Base-by-base conservation (phyloP, 2,888 invertebrate species). In the Tetramorium bicarinatum region DNA sequence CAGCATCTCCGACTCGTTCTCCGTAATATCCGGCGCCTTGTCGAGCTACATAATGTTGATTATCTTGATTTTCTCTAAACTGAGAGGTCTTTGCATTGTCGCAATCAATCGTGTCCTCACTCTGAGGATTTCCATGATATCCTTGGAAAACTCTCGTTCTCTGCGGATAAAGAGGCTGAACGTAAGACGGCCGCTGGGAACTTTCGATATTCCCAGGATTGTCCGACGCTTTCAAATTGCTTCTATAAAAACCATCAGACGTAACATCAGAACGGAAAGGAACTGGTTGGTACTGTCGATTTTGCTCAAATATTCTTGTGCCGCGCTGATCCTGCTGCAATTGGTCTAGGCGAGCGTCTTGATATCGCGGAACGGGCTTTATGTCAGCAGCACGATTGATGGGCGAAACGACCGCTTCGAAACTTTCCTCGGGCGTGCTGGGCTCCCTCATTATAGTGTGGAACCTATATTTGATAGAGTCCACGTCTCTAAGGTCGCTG, bases 391-490 rank as follows among this genome's bases (percentile, higher is more conserved):
- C 61, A 13, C 34, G 84, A 25, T 80, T 80, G 0, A 64, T 61
- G 1, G 88, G 79, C 0, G 90, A 86, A 15, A 90, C 75, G 0
- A 88, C 64, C 0, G 86, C 87, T 38, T 87, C 90, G 69, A 87
- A 83, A 9, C 82, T 86, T 1, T 85, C 86, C 11, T 87, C 89
- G 25, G 76, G 80, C 7, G 29, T 21, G 11, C 89, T 92, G 0
- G 92, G 90, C 41, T 94, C 92, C 29, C 93, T 94, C 15, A 92
- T 89, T 25, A 94, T 84, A 0, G 94, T 94, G 82, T 94, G 94
- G 82, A 94, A 95, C 56, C 94, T 87, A 83, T 94, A 95, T 44
- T 93, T 91, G 49, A 94, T 92, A 4, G 93, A 91, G 76, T 94
- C 94, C 29, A 94, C 74, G 38, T 92, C 93, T 18, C 90, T 88